Base-by-base conservation (phyloP, 92 coral and sea anemone species). In the Desmophyllum pertusum region DNA sequence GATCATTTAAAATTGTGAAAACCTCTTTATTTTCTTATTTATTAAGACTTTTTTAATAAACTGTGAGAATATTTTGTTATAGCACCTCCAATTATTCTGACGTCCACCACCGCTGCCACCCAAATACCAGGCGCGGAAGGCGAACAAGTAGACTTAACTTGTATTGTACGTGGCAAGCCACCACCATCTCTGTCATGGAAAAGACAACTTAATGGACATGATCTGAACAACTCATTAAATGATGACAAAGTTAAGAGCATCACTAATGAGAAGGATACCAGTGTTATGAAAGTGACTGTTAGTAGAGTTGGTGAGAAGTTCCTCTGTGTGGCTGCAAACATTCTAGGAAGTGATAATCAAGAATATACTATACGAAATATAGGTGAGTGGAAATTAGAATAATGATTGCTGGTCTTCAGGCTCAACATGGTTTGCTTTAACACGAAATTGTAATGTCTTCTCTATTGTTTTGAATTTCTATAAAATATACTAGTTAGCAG, bases 271-370 rank as follows among this genome's bases (percentile, higher is more conserved):
- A 35, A 37, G 5, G 45, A 75, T 19, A 38, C 81, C 21, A 66
- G 30, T 63, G 45, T 69, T 2, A 37, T 88, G 45, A 70, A 48
- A 18, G 53, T 93, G 65, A 57, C 29, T 59, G 93, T 91, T 5
- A 57, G 69, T 18, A 66, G 51, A 2, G 65, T 71, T 27, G 90
- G 89, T 0, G 97, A 92, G 69, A 80, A 67, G 52, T 95, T 89
- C 76, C 80, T 70, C 43, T 95, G 98, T 71, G 72, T 75, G 21
- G 95, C 94, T 29, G 69, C 77, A 66, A 95, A 95, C 70, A 70
- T 90, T 33, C 83, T 94, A 35, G 98, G 98, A 2, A 84, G 69
- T 36, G 94, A 83, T 70, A 36, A 84, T 10, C 95, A 91, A 70
- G 2, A 85, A 29, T 95, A 89, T 79, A 89, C 83, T 15, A 95